Evolutionary conservation across 2,113 vertebrate species (phyloP).

Genomic region (Uropsilus gracilis): DNA sequence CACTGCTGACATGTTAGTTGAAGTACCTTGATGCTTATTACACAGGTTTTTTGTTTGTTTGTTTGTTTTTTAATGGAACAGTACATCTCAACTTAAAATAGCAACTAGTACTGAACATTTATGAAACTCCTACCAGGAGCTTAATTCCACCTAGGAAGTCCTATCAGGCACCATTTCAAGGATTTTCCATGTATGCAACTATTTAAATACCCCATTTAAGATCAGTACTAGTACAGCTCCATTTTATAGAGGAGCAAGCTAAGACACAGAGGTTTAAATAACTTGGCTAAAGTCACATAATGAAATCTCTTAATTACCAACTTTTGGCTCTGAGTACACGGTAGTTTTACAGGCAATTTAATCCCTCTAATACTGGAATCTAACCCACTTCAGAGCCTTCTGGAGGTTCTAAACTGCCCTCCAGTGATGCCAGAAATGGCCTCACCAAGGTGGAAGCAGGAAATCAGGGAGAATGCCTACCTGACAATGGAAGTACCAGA

Average conservation of each 20-base stretch:
- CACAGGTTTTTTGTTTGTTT: background rate
- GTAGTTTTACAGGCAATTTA: background rate
- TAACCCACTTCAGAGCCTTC: background rate
- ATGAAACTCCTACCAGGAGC: background rate
- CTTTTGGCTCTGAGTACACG: background rate
- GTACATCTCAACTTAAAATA: slow-evolving; percentile 7
- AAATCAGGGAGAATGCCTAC: background rate
- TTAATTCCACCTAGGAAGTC: background rate
- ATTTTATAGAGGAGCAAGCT: background rate
- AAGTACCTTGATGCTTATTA: background rate
- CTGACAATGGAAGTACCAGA: background rate
- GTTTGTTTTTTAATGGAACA: too few species aligned
- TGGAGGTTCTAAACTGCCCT: background rate
- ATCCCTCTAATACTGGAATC: background rate
- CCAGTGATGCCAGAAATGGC: background rate
- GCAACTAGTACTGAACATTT: background rate
- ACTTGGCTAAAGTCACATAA: background rate
- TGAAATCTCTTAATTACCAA: background rate
- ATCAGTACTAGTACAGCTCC: too few species aligned
- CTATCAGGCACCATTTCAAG: background rate
- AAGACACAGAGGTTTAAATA: background rate
- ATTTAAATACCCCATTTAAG: background rate
- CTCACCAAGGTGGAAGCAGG: background rate
- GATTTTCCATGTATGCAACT: background rate
- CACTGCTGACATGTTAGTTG: background rate